Evolutionary conservation across 2,113 vertebrate species (phyloP).

Genomic region (Sitta europaea): DNA sequence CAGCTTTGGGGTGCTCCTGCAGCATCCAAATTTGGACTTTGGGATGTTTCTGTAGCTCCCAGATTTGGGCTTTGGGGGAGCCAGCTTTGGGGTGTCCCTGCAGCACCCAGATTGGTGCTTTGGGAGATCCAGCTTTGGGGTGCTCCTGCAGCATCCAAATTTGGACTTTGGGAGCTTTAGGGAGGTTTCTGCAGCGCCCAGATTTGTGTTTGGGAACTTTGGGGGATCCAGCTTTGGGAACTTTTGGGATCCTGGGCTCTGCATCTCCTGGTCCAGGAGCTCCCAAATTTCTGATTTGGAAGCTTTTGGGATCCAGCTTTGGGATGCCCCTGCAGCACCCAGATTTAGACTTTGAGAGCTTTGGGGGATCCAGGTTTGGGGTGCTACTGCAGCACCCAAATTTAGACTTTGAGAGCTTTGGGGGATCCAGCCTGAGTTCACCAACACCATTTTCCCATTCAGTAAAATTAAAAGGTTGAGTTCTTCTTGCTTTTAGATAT

Average conservation of each 20-base stretch:
- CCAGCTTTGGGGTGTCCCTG: too few species aligned
- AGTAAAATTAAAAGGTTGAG: not conserved
- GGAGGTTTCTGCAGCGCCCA: not conserved
- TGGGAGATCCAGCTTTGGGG: not conserved
- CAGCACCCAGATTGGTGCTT: not conserved
- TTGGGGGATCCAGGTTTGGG: not conserved
- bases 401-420: too few species aligned
- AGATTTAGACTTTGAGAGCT: too few species aligned
- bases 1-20: too few species aligned
- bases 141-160: not conserved
- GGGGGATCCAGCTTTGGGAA: not conserved
- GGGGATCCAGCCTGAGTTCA: not conserved
- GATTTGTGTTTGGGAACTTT: not conserved
- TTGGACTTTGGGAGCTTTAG: not conserved
- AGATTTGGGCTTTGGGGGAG: too few species aligned
- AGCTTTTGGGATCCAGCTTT: not conserved
- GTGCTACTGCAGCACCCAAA: not conserved
- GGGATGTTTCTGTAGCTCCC: not conserved
- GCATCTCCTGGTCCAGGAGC: not conserved
- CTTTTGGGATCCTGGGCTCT: not conserved
- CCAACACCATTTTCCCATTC: not conserved
- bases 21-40: not conserved
- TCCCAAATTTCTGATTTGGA: not conserved
- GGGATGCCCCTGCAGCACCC: not conserved
- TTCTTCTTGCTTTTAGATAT: not conserved